These are phyloP conservation scores for Caenorhabditis angaria DNA, from an alignment of 2,888 invertebrate species.

Conservation along the genomic window DNA sequence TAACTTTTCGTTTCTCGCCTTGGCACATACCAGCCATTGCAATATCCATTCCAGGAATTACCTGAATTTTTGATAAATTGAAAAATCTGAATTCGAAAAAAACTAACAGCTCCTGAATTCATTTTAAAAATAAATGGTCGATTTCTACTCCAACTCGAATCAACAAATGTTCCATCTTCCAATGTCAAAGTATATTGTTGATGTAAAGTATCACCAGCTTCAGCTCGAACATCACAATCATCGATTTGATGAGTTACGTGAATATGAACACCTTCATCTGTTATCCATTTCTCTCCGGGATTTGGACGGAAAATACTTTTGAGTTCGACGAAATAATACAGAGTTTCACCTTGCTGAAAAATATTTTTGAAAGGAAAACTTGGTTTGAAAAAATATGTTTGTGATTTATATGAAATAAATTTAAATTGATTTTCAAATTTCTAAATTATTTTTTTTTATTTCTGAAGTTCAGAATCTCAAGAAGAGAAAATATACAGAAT, in stretches of 20 bases:
- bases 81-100: background rate
- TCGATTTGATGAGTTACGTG: slow-evolving; percentile 66
- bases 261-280: slow-evolving; percentile 68
- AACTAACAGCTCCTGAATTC: slow-evolving; percentile 57
- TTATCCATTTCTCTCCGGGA: slow-evolving; percentile 70
- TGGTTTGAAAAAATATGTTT: too few species aligned
- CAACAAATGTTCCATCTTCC: slow-evolving; percentile 69
- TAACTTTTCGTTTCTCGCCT: slow-evolving; percentile 66
- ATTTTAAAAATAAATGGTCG: slow-evolving; percentile 69
- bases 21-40: slow-evolving; percentile 71
- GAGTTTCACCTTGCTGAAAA: slow-evolving; percentile 59
- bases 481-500: too few species aligned
- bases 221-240: slow-evolving; percentile 59
- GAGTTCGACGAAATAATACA: slow-evolving; percentile 71
- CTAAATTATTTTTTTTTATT: background rate
- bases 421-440: background rate
- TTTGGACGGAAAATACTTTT: slow-evolving; percentile 70
- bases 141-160: slow-evolving; percentile 65
- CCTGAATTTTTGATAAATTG: slow-evolving; percentile 23
- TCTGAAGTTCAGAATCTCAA: too few species aligned
- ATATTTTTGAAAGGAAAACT: too few species aligned
- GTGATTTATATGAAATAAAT: too few species aligned
- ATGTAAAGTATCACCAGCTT: slow-evolving; percentile 65
- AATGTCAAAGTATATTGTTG: slow-evolving; percentile 70
- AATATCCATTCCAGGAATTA: slow-evolving; percentile 68